phyloP scores from a whole-genome alignment of 2,113 vertebrate genomes.

The Delphinus delphis region DNA sequence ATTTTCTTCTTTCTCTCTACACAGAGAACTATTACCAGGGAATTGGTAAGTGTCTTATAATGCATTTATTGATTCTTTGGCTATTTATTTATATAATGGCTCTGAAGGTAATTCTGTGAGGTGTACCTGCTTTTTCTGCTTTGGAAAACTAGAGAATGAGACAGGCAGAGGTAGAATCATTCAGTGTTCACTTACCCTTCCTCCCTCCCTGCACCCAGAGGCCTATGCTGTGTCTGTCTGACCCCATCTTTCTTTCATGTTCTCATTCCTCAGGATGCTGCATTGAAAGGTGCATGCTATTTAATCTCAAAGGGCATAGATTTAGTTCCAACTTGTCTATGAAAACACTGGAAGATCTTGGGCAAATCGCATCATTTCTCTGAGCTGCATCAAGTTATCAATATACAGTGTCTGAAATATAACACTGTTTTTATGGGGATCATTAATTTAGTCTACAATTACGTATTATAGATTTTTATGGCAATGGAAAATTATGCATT shows the following conservation, averaged over 20 bases:
- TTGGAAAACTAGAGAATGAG: neutral
- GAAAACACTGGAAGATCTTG: neutral
- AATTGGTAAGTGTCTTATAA: neutral
- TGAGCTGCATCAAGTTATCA: neutral
- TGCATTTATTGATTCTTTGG: accelerated
- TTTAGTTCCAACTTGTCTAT: neutral
- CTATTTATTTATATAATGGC: neutral
- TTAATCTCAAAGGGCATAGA: neutral
- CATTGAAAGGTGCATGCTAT: neutral
- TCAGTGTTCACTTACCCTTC: accelerated
- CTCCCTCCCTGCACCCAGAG: too few species aligned
- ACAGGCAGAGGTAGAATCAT: accelerated
- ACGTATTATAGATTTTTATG: neutral
- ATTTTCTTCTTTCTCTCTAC: neutral
- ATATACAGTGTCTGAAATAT: neutral
- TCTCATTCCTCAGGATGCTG: neutral
- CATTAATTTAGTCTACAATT: neutral
- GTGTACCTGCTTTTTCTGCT: neutral
- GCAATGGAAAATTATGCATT: neutral
- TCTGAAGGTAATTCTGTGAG: neutral
- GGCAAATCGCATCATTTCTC: neutral
- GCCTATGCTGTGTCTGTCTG: neutral
- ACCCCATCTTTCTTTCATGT: neutral
- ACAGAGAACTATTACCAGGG: neutral
- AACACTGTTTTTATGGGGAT: neutral